Conservation (phyloP, 2,797 vertebrate species). For the Myotis findleyi region DNA sequence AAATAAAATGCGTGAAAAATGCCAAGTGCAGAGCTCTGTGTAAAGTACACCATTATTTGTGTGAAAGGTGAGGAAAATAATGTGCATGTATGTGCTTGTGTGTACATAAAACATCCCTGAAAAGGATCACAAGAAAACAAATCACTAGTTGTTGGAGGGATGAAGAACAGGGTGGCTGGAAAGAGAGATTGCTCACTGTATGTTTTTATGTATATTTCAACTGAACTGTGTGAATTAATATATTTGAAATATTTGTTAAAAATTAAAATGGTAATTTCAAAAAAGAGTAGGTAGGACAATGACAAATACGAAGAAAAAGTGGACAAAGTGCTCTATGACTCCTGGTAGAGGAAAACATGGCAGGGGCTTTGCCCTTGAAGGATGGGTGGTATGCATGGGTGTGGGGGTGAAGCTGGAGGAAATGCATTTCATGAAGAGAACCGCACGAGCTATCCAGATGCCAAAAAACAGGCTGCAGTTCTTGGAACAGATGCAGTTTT, state of each 20-base stretch:
- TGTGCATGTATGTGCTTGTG: background rate
- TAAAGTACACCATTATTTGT: background rate
- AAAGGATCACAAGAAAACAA: background rate
- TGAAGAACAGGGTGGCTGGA: background rate
- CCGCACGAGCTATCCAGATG: background rate
- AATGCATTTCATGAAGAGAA: background rate
- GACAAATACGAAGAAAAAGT: background rate
- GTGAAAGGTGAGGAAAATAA: background rate
- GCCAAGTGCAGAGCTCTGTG: background rate
- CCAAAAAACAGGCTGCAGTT: background rate
- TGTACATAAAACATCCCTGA: background rate
- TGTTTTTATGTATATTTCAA: background rate
- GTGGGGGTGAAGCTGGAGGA: background rate
- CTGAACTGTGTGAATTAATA: background rate
- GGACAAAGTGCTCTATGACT: background rate
- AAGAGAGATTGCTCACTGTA: background rate
- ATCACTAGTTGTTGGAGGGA: background rate
- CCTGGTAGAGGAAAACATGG: background rate
- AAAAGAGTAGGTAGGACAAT: background rate
- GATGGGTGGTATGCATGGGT: background rate
- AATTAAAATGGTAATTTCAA: background rate
- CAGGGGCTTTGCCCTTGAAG: fast-evolving
- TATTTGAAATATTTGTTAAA: background rate
- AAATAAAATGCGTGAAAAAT: background rate
- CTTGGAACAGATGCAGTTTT: background rate